Evolutionary conservation across 1,140 invertebrate species (phyloP).

Genomic region (Drosophila equinoxialis): DNA sequence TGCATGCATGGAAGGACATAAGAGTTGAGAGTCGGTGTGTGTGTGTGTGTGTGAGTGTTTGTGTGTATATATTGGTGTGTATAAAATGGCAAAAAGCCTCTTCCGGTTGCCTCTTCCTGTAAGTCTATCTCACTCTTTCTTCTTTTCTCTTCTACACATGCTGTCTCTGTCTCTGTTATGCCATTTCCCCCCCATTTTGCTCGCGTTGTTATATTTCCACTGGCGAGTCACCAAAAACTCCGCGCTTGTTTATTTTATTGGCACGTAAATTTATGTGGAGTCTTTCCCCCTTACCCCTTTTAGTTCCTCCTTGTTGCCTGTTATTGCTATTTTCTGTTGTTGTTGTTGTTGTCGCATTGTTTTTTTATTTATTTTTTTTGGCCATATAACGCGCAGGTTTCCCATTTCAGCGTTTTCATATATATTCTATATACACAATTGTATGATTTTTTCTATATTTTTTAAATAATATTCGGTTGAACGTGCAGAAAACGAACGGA

Average conservation of each 20-base stretch:
- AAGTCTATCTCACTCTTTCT: slow-evolving; percentile 1
- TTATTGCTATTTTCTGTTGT: slow-evolving; percentile 6
- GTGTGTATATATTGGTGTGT: slow-evolving; percentile 23
- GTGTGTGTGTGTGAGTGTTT: slow-evolving; percentile 10
- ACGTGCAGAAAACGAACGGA: slow-evolving; percentile 43
- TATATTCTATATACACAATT: slow-evolving; percentile 47
- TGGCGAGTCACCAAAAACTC: slow-evolving; percentile 73
- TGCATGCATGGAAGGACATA: slow-evolving; percentile 65
- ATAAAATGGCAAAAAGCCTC: slow-evolving; percentile 55
- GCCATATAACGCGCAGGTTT: slow-evolving; percentile 31
- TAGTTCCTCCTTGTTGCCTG: neutral
- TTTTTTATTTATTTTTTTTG: slow-evolving; percentile 12
- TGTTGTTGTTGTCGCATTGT: neutral
- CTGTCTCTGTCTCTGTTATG: slow-evolving; percentile 3
- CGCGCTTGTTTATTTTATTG: slow-evolving; percentile 78
- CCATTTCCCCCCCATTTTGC: slow-evolving; percentile 4
- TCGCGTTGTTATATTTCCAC: slow-evolving; percentile 43
- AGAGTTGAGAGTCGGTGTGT: slow-evolving; percentile 1
- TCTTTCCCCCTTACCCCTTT: neutral
- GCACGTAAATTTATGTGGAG: slow-evolving; percentile 78
- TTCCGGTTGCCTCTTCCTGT: slow-evolving; percentile 49
- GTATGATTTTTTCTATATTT: slow-evolving; percentile 47
- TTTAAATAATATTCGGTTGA: slow-evolving; percentile 70
- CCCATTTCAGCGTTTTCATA: slow-evolving; percentile 38
- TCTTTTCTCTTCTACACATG: neutral